Evolutionary conservation across 2,113 vertebrate genomes (phyloP).

Genomic region (Pteronura brasiliensis): DNA sequence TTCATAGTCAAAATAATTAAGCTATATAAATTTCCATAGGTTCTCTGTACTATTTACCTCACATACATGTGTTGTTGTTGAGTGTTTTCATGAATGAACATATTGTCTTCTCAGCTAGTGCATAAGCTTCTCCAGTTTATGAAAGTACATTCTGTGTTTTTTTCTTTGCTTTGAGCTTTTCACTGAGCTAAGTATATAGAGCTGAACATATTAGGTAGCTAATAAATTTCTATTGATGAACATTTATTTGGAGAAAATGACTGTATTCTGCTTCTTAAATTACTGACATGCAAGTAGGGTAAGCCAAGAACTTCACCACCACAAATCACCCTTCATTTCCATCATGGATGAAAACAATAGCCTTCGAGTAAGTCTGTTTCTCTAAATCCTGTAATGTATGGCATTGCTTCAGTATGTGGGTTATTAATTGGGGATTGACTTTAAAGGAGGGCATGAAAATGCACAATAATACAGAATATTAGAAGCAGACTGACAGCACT

Average conservation of each 20-base stretch:
- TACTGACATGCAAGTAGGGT: not conserved
- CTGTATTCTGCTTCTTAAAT: not conserved
- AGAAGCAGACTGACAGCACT: not conserved
- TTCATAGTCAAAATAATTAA: slow-evolving; percentile 18
- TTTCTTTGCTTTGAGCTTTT: slow-evolving; percentile 7
- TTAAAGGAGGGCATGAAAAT: not conserved
- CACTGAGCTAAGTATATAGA: not conserved
- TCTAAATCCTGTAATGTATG: not conserved
- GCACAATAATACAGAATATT: not conserved
- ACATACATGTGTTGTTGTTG: not conserved
- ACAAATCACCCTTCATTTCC: not conserved
- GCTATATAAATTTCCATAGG: not conserved
- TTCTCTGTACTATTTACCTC: not conserved
- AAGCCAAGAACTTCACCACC: not conserved
- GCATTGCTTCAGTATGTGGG: not conserved
- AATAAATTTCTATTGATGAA: not conserved
- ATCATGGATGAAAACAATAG: not conserved
- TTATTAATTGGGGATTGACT: not conserved
- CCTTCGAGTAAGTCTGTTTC: not conserved
- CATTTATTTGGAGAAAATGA: not conserved
- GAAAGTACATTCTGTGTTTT: not conserved
- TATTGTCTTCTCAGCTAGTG: not conserved
- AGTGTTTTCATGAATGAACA: not conserved
- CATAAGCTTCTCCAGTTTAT: not conserved
- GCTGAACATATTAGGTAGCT: not conserved